Percentiles rank a stretch among this genome's conserved stretches.
Conservation (phyloP, 2,888 invertebrate species). For the Hypselothyrea guttata region DNA sequence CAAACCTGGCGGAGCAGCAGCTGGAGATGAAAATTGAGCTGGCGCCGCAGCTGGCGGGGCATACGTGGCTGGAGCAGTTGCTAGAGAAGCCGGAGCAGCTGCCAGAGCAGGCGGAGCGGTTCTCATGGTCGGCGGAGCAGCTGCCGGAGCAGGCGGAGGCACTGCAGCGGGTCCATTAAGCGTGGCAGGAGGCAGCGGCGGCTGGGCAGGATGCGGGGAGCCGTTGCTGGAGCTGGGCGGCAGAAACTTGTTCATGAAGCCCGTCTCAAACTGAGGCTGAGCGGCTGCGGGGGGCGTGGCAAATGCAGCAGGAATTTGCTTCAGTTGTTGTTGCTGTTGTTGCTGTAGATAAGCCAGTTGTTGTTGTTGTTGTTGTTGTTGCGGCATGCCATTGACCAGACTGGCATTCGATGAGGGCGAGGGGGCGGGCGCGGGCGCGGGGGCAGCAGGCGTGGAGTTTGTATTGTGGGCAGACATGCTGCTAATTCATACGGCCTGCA, state of each 20-base stretch:
- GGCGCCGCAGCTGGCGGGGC: constrained; percentile 4
- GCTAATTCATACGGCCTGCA: constrained; percentile 63
- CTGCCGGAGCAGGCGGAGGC: not conserved
- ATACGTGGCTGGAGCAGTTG: too few species aligned
- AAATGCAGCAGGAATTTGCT: constrained; percentile 27
- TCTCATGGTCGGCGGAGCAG: too few species aligned
- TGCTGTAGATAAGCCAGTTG: constrained; percentile 35
- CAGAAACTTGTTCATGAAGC: constrained; percentile 49
- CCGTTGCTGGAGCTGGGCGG: constrained; percentile 44
- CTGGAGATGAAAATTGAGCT: too few species aligned
- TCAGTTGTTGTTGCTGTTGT: constrained; percentile 27
- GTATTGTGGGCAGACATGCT: constrained; percentile 67
- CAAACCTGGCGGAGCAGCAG: too few species aligned
- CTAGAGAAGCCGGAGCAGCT: too few species aligned
- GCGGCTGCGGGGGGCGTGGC: constrained; percentile 16
- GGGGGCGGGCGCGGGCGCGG: too few species aligned
- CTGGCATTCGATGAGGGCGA: too few species aligned
- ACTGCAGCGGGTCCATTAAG: constrained; percentile 54
- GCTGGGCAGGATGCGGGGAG: constrained; percentile 39
- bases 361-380: constrained; percentile 39
- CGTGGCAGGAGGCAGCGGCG: constrained; percentile 17
- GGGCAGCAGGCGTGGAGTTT: constrained; percentile 47
- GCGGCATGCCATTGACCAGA: too few species aligned
- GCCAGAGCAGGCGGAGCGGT: too few species aligned
- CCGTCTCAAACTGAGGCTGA: constrained; percentile 50